Base-by-base conservation (phyloP, 2,888 invertebrate genomes). In the Rhagonycha lutea region DNA sequence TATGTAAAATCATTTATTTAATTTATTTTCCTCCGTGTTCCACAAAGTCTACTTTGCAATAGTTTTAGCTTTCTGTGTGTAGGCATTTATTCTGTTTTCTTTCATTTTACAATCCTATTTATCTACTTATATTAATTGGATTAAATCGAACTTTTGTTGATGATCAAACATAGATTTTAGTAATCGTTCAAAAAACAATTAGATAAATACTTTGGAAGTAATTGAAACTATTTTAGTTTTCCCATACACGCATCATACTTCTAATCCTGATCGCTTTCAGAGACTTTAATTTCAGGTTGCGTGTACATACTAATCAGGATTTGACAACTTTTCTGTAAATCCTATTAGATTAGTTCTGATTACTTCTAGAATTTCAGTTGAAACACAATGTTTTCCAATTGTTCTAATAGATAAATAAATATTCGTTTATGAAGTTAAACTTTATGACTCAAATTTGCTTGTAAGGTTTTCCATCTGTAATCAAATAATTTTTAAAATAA, bases 261-360 rank as follows among this genome's bases (percentile, higher is more conserved):
- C n/a, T 70, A 61, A 70, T 26, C 29, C 67, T 32, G 32, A 11
- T 72, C 32, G 65, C 60, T 65, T 47, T 72, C 65, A 72, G 60
- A 63, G 60, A 72, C 63, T 47, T 67, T 60, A 65, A 61, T 70
- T 62, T 26, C 24, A 11, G 65, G 65, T 72, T 65, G 65, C 65
- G 71, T 72, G 71, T 26, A 72, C 71, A 65, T 72, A 67, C 71
- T 72, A 72, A 72, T 72, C 26, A 72, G 65, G 71, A 72, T 65
- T 72, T 72, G 47, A 47, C 71, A 72, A 72, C 47, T 72, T 72
- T 67, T 70, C 70, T n/a, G 28, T 70, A 70, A 70, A 70, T 23
- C 70, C 70, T 65, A 24, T 65, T 65, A 26, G 63, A 65, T 65
- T 65, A 65, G 26, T 65, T 65, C n/a, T n/a, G 26, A 65, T 26